Evolutionary conservation across 2,113 vertebrate species (phyloP).

Genomic region (Grammomys dolichurus): DNA sequence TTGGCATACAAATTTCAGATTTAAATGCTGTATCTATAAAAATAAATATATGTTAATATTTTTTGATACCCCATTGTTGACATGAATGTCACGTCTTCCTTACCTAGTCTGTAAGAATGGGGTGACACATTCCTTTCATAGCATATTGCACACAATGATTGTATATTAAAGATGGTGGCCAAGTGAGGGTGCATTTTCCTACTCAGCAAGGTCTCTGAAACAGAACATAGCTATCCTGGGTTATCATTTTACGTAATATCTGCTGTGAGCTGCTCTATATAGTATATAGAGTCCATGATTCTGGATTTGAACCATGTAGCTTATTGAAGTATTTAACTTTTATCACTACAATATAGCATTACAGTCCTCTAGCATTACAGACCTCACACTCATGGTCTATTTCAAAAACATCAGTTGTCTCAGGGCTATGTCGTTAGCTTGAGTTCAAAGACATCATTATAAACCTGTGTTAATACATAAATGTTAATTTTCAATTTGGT

Average conservation of each 20-base stretch:
- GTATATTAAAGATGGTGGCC: background rate
- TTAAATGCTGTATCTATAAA: background rate
- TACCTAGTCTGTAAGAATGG: background rate
- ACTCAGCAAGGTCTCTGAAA: background rate
- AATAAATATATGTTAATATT: background rate
- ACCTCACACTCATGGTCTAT: no score
- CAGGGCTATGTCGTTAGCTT: background rate
- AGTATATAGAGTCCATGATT: background rate
- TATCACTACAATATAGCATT: background rate
- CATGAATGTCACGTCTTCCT: background rate
- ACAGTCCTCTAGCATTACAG: background rate
- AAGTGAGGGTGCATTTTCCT: background rate
- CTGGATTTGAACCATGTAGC: background rate
- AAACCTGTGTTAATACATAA: background rate
- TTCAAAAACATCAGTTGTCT: background rate
- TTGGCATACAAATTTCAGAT: background rate
- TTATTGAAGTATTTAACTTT: background rate
- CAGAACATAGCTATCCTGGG: background rate
- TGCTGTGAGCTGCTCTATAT: background rate
- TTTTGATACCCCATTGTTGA: background rate
- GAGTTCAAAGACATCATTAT: background rate
- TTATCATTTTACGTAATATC: background rate
- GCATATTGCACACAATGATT: background rate
- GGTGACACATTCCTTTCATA: background rate
- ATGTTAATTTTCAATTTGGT: constrained; percentile 14